Percentiles rank a stretch among this genome's conserved stretches.
Conservation (phyloP, 2,113 vertebrate genomes). For the Lichenostomus cassidix region DNA sequence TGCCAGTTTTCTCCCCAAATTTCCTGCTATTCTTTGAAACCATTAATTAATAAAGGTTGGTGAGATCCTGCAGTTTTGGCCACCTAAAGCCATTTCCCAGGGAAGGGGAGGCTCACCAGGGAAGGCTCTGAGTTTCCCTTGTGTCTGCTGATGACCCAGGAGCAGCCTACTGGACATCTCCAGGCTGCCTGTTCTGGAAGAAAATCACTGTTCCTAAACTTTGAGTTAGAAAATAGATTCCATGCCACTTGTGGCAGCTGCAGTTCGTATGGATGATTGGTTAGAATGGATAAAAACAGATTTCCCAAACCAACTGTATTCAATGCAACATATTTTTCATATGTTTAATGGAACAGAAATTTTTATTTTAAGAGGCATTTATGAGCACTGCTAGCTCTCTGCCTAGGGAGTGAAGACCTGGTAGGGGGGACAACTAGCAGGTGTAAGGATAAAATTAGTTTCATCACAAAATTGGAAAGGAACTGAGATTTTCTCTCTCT, state of each 20-base stretch:
- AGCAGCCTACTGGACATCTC: not conserved
- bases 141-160: not conserved
- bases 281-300: slow-evolving; percentile 68
- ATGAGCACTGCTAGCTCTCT: slow-evolving; percentile 42
- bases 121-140: not conserved
- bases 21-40: not conserved
- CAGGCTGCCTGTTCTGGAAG: not conserved
- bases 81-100: not conserved
- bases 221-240: slow-evolving; percentile 27
- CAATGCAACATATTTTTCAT: slow-evolving; percentile 74
- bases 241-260: slow-evolving; percentile 55
- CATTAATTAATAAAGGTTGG: not conserved
- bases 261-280: slow-evolving; percentile 55
- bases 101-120: not conserved
- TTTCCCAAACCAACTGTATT: slow-evolving; percentile 75
- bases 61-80: not conserved
- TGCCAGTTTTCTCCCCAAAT: not conserved
- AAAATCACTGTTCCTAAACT: not conserved
- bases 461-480: slow-evolving; percentile 58
- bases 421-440: slow-evolving; percentile 54
- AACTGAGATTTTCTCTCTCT: slow-evolving; percentile 26
- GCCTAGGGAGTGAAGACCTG: slow-evolving; percentile 46
- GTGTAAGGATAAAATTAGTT: slow-evolving; percentile 64
- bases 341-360: slow-evolving; percentile 77
- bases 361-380: slow-evolving; percentile 74